phyloP scores from a whole-genome alignment of 2,113 vertebrate species.

The Sturnus vulgaris region DNA sequence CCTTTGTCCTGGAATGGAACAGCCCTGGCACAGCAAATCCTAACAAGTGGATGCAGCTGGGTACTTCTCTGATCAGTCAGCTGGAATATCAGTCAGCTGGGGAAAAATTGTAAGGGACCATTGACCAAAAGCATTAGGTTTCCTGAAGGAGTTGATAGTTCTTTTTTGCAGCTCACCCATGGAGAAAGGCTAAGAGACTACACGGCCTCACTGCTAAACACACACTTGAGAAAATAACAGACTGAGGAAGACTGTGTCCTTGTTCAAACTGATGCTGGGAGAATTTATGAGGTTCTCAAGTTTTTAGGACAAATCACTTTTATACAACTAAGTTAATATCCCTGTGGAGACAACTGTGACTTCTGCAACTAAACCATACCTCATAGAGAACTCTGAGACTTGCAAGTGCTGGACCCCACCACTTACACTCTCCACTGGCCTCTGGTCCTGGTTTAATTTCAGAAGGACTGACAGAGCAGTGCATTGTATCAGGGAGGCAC shows the following conservation, averaged over 20 bases:
- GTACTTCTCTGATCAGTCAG: background rate
- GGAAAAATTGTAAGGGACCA: constrained; percentile 12
- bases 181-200: constrained; percentile 8
- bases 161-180: background rate
- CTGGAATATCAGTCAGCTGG: constrained; percentile 7
- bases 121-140: constrained; percentile 7
- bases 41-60: background rate
- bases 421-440: background rate
- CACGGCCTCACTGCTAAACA: background rate
- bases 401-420: background rate
- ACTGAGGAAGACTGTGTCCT: background rate
- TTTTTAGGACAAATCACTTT: background rate
- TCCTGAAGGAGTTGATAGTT: background rate
- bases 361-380: background rate
- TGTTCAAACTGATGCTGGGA: background rate
- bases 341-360: background rate
- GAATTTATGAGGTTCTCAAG: background rate
- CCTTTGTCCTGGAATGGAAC: background rate
- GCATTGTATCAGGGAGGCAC: background rate
- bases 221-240: background rate
- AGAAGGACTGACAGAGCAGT: background rate
- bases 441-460: background rate
- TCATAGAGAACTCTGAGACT: background rate
- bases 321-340: background rate
- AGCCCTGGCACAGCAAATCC: background rate